A percentile compares a stretch with the other conserved stretches of the same genome.
These are phyloP conservation scores for Caenorhabditis sp. DNA, from an alignment of 2,888 invertebrate species.

Conservation along the genomic window DNA sequence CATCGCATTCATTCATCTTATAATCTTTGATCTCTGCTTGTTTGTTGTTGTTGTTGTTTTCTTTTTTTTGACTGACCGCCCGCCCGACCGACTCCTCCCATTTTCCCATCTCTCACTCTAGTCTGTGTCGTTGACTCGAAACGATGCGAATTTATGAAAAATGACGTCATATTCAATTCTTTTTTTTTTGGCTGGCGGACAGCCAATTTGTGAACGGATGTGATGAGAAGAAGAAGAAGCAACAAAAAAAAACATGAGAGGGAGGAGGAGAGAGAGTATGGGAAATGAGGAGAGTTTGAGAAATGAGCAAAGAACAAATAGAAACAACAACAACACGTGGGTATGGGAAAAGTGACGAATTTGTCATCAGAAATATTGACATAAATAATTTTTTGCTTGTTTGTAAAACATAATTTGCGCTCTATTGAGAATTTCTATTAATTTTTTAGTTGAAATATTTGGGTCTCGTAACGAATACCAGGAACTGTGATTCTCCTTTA, in stretches of 20 bases:
- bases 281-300: conserved; percentile 3
- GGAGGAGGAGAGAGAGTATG: not conserved
- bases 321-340: conserved; percentile 14
- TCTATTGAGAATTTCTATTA: no score
- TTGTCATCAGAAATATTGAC: not conserved
- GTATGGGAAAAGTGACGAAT: not conserved
- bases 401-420: no score
- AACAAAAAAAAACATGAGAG: no score
- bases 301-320: conserved; percentile 14
- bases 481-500: no score
- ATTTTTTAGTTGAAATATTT: no score
- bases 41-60: not conserved
- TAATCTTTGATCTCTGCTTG: not conserved
- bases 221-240: not conserved
- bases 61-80: not conserved
- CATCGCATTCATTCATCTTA: not conserved
- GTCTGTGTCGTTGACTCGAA: not conserved
- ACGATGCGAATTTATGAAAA: not conserved
- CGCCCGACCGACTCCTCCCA: not conserved
- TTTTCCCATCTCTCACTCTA: not conserved
- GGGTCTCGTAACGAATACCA: no score
- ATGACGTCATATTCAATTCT: not conserved
- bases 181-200: not conserved
- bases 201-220: no score
- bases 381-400: no score